These are phyloP conservation scores for Pseudonaja textilis DNA, from an alignment of 2,113 vertebrate species.

Conservation along the genomic window DNA sequence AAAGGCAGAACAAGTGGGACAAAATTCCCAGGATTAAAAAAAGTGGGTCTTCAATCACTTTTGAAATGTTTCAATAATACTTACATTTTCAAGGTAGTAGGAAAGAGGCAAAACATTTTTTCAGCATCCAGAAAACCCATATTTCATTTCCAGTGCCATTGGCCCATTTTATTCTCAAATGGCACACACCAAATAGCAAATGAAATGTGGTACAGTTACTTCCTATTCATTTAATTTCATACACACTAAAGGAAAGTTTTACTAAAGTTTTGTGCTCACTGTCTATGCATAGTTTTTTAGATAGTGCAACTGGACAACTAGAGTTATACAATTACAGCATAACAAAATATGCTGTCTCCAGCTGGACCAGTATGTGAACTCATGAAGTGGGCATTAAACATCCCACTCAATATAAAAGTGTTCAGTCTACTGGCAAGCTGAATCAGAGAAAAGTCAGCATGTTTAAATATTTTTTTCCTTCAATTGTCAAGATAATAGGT, in stretches of 20 bases:
- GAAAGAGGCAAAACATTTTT: background rate
- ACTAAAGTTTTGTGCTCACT: background rate
- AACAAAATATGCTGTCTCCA: background rate
- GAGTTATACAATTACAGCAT: background rate
- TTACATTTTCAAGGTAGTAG: background rate
- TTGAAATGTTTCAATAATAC: background rate
- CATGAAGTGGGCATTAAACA: background rate
- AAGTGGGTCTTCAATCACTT: background rate
- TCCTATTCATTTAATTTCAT: background rate
- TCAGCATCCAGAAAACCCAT: background rate
- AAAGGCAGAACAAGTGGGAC: background rate
- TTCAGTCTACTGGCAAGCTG: background rate
- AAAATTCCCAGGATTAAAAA: background rate
- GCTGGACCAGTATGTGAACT: background rate
- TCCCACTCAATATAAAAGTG: background rate
- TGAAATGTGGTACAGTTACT: background rate
- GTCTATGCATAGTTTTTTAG: background rate
- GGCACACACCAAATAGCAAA: background rate
- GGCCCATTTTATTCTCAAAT: background rate
- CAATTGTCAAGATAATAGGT: background rate
- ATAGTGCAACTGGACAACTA: background rate
- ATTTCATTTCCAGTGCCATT: background rate
- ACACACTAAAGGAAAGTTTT: background rate
- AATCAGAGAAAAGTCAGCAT: background rate
- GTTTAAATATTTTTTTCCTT: background rate